Base-by-base conservation (phyloP, 2,888 invertebrate species). In the Catocala fraxini region DNA sequence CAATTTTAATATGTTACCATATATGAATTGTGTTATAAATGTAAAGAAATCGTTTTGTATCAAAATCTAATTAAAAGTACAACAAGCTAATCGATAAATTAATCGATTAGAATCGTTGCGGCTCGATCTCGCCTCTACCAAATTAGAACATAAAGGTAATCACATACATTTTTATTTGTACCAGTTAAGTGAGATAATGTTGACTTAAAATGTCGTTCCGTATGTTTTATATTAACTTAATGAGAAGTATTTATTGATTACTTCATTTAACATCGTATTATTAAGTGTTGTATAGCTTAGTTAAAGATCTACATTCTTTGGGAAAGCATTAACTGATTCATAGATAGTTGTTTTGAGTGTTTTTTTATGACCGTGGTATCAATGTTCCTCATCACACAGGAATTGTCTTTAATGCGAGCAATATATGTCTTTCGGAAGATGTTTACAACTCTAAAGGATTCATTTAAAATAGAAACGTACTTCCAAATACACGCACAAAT, bases 51-150 rank as follows among this genome's bases (percentile, higher is more conserved):
- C 63, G 65, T 76, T 74, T 71, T 63, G 70, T 77, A 82, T 77
- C 79, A 79, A 82, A 84, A 83, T 80, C 77, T 83, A 86, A 89
- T 89, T 77, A 73, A 76, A 59, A 68, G 73, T 70, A 76, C 79
- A 75, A 77, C 81, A 80, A 84, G 79, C 79, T 80, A 82, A 86
- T 90, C 90, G 89, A 90, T 89, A 75, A 70, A 75, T 75, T 82
- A 82, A 85, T 89, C 89, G 89, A 90, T 89, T 77, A 74, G 42
- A 77, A 77, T 75, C 75, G 73, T 69, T 80, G 64, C 71, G 76
- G 58, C 46, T 65, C 71, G 70, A 76, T 79, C 79, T 78, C 72
- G 72, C 66, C 68, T 72, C 15, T 76, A 79, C 83, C 81, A 82
- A 87, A 88, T 87, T 87, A 85, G 85, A 86, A 86, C 87, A 83